Conservation (phyloP, 1,140 invertebrate genomes). For the silkworm (Bombyx mori) region DNA sequence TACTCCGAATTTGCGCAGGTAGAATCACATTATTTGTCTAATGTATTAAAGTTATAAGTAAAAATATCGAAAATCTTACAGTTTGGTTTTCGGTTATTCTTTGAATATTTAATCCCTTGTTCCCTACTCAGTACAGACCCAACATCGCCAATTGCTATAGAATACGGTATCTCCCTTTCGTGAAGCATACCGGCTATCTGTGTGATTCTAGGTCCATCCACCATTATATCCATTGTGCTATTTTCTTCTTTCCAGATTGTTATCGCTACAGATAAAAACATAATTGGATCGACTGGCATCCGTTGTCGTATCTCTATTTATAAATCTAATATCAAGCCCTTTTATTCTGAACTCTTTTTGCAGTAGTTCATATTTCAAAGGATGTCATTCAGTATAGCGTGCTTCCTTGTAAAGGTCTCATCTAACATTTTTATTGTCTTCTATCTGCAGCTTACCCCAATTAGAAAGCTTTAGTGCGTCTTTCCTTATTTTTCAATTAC, state of each 20-base stretch:
- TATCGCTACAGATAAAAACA: slow-evolving; percentile 29
- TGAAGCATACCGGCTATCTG: slow-evolving; percentile 46
- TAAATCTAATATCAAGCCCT: too few relatives aligned
- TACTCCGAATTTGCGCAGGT: background rate
- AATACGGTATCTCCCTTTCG: slow-evolving; percentile 46
- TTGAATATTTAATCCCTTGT: slow-evolving; percentile 13
- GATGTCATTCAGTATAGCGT: too few relatives aligned
- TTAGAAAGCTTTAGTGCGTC: too few relatives aligned
- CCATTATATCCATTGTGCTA: slow-evolving; percentile 57
- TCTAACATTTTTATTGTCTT: too few relatives aligned
- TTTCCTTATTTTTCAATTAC: too few relatives aligned
- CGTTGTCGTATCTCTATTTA: too few relatives aligned
- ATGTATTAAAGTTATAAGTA: background rate
- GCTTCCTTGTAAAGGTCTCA: too few relatives aligned
- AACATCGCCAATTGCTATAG: slow-evolving; percentile 41
- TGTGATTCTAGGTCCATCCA: slow-evolving; percentile 29
- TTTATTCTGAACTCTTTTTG: too few relatives aligned
- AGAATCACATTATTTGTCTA: background rate
- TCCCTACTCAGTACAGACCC: slow-evolving; percentile 24
- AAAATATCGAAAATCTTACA: slow-evolving; percentile 9
- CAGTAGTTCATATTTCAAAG: too few relatives aligned
- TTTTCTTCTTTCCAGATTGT: slow-evolving; percentile 58
- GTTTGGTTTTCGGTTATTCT: background rate
- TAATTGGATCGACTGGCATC: too few relatives aligned
- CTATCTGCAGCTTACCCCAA: too few relatives aligned